A percentile compares a stretch with the other conserved stretches of the same genome.
Conservation (phyloP, 2,113 vertebrate genomes). For the Vulpes vulpes region DNA sequence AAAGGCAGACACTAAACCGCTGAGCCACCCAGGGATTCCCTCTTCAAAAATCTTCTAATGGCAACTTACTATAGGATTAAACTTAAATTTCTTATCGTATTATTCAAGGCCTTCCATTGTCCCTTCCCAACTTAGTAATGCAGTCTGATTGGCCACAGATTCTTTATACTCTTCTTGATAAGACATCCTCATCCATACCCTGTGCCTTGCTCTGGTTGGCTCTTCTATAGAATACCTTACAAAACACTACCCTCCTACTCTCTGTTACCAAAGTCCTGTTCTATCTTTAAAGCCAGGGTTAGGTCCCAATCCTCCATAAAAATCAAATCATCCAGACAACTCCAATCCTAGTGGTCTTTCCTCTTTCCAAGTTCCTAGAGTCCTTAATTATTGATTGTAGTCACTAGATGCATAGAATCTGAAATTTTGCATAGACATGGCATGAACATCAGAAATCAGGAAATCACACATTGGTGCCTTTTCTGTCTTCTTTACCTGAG, state of each 20-base stretch:
- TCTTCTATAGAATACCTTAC: neutral
- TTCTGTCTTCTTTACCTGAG: neutral
- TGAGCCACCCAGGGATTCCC: too few relatives aligned
- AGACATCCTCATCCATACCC: neutral
- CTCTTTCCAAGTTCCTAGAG: neutral
- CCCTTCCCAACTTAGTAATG: neutral
- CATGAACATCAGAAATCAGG: neutral
- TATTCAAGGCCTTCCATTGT: neutral
- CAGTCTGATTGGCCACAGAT: neutral
- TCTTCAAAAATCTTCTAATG: neutral
- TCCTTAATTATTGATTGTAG: neutral
- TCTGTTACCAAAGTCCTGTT: neutral
- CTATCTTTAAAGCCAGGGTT: neutral
- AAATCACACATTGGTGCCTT: neutral
- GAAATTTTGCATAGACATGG: neutral
- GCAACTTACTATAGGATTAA: neutral
- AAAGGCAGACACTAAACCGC: too few relatives aligned
- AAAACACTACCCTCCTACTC: neutral
- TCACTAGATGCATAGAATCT: neutral
- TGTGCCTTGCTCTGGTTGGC: neutral
- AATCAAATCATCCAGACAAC: neutral
- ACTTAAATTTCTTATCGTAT: neutral
- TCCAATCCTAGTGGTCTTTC: neutral
- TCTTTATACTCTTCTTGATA: neutral
- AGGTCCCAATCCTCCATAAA: neutral